Evolutionary conservation across 2,113 vertebrate species (phyloP), one percentile per base, ranked within the genome.

Genomic region (Pluvianellus socialis): DNA sequence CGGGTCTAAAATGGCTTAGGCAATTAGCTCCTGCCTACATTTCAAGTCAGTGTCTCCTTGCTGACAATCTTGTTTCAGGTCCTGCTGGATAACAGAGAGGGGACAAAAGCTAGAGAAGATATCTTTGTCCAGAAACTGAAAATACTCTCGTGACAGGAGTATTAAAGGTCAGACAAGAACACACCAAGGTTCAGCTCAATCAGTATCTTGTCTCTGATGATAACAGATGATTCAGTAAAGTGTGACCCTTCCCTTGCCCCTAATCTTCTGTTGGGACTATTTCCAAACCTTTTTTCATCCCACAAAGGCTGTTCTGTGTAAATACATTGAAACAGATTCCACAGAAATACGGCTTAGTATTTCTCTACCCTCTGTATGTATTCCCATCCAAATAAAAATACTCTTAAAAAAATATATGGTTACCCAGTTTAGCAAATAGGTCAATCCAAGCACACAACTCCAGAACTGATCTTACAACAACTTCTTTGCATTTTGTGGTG

Each of bases 281-380:
- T 96, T 96, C 85, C 90, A 93, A 82, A 85, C n/a, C 10, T 61
- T 94, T 95, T 91, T 94, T 95, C 66, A 94, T 59, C 38, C 58
- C 74, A 90, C 90, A 96, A 96, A 91, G 66, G 4, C 74, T 83
- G 40, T 85, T 89, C 73, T 96, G 62, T 94, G 59, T 82, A 90
- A 95, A 95, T 90, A 91, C 12, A 50, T 72, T 38, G 45, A 94
- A 92, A 33, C n/a, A 86, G 49, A 93, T 93, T 82, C 66, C 35
- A 22, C 62, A 93, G 87, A 83, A 95, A 91, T 4, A 86, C 33
- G 63, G 14, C 26, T 94, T 86, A 67, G 24, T 82, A 40, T 85
- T 86, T 76, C 49, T 30, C 65, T 85, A 49, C 49, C 24, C 52
- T 65, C 58, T 79, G 13, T 72, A 68, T 72, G 40, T 79, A 45